Evolutionary conservation across 2,888 invertebrate species (phyloP), one percentile per base, ranked within the genome.

Genomic region (Drosophila testacea): DNA sequence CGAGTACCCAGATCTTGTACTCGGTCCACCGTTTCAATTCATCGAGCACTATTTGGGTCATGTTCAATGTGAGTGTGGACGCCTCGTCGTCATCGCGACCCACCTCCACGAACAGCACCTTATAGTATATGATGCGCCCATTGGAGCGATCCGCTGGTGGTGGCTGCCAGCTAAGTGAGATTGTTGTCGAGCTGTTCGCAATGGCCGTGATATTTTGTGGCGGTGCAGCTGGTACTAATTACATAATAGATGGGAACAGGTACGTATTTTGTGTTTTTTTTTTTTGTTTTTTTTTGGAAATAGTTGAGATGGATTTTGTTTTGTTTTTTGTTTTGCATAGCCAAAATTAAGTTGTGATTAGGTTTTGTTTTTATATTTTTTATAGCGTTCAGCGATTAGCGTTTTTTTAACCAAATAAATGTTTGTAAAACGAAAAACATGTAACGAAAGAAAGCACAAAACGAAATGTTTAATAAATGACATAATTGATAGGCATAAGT

Each of bases 1-100:
- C 99, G 87, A 98, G 94, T 91, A 99, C 97, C 98, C 98, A 98
- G 91, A 99, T 96, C 93, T 97, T 96, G 94, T 99, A 99, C 93
- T 97, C 96, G 70, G 98, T 98, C 98, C 98, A 99, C 76, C 97
- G 96, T 92, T 96, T 96, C 91, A 99, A 95, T 93, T 97, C 97
- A 92, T 97, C 97, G 93, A 98, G 94, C 77, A 96, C 94, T 93
- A 97, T 96, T 91, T 94, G 94, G 71, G 97, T 96, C 91, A 94
- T 94, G 93, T 96, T 97, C 91, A 96, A 95, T 92, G 94, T 96
- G 93, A 96, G 95, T 91, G 96, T 95, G 68, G 95, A 95, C 57
- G 97, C 97, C 92, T 97, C 97, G 78, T 96, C 96, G 93, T 97
- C 97, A 75, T 96, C 96, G 90, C 95, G 94, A 85, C 96, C 97